Conservation (phyloP, 2,113 vertebrate genomes). For the Eudorcas thomsonii region DNA sequence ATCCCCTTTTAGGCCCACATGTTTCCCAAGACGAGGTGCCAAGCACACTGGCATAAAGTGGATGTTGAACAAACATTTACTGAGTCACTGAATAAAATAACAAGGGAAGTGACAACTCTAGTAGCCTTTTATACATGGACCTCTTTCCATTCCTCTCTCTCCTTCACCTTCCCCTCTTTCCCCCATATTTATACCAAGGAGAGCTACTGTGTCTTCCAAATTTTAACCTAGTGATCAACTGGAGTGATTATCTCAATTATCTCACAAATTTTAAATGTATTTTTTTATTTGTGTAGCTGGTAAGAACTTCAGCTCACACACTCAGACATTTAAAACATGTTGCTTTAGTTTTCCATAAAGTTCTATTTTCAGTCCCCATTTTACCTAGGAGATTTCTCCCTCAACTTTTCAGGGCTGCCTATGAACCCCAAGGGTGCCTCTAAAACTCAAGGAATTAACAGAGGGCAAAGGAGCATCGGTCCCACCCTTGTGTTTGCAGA, state of each 20-base stretch:
- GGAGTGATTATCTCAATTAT: background rate
- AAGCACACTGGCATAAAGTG: background rate
- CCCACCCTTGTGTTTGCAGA: background rate
- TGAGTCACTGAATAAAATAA: background rate
- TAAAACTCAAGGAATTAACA: background rate
- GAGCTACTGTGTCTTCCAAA: background rate
- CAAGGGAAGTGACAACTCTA: background rate
- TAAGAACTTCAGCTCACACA: background rate
- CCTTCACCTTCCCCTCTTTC: background rate
- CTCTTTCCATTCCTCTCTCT: background rate
- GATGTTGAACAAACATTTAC: background rate
- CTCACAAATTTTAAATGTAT: background rate
- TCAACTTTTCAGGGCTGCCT: background rate
- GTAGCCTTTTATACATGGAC: background rate
- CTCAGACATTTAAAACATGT: background rate
- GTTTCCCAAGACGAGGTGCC: background rate
- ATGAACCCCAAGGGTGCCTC: background rate
- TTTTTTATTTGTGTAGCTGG: background rate
- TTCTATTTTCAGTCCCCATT: background rate
- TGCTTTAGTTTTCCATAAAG: background rate
- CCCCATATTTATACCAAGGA: background rate
- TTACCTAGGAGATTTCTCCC: background rate
- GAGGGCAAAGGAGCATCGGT: background rate
- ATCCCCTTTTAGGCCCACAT: background rate
- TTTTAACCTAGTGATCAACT: background rate